Base-by-base conservation (phyloP, 2,113 vertebrate species). In the Cololabis saira region DNA sequence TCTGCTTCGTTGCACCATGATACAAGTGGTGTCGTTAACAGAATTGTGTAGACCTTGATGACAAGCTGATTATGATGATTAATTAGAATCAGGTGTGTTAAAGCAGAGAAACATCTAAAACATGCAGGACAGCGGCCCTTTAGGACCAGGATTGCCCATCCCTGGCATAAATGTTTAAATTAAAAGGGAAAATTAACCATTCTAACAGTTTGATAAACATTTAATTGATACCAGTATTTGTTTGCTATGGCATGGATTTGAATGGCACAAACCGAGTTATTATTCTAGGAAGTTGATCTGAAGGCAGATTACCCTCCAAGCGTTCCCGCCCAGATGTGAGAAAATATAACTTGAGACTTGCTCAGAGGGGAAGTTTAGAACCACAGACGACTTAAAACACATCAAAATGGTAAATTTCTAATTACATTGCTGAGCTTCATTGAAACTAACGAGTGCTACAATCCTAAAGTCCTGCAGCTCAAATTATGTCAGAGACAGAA, bases 371-470 rank as follows among this genome's bases (percentile, higher is more conserved):
- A 47, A 70, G 73, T 81, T 82, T 80, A 85, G 82, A 85, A 71
- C 74, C 49, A 43, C 1, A 19, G 55, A 65, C 77, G 77, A 82
- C 83, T 85, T 85, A 90, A 69, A 66, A 78, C 69, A 76, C 73
- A 80, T 51, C 74, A 77, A 82, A 83, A 85, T 68, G 85, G 73
- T 82, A 80, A 63, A 82, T 76, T 89, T 76, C 75, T 83, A 78
- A 87, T 83, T 79, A 78, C 58, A 12, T 11, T 59, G 63, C 64
- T 11, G 3, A 50, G 60, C 44, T 74, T 81, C 71, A 71, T 62
- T 72, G 68, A 85, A 78, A 82, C 74, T 85, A 86, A 86, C 75
- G 62, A 87, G 85, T 71, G 77, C 67, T 76, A 65, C 53, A 30
- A 77, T 67, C 69, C 67, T 76, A 65, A 50, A 30, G 79, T 67